phyloP scores from a whole-genome alignment of 2,113 vertebrate species.

The Trichechus manatus region DNA sequence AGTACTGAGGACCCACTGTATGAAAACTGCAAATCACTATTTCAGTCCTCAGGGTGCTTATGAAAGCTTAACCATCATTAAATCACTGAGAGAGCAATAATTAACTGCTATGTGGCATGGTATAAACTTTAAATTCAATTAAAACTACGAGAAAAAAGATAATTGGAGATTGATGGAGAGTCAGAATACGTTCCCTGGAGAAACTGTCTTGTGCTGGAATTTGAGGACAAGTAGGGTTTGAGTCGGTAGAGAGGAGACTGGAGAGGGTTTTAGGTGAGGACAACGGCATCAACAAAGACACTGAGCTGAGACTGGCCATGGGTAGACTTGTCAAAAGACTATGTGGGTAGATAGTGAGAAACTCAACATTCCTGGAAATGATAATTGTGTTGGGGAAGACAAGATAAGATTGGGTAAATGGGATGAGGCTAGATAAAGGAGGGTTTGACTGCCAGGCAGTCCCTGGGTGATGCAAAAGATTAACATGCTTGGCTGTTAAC shows the following conservation, averaged over 20 bases:
- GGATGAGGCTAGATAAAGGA: not conserved
- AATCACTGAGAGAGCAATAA: not conserved
- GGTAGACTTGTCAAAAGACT: not conserved
- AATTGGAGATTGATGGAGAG: not conserved
- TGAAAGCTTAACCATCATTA: not conserved
- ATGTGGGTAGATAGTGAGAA: not conserved
- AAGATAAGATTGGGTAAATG: not conserved
- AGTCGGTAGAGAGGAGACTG: not conserved
- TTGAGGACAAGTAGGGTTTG: constrained; percentile 20
- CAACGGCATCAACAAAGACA: not conserved
- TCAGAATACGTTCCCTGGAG: not conserved
- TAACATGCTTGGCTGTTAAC: not conserved
- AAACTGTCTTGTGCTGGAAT: constrained; percentile 1
- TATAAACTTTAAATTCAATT: not conserved
- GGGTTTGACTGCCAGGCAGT: not conserved
- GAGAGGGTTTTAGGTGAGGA: not conserved
- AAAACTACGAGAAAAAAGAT: constrained; percentile 17
- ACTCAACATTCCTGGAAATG: not conserved
- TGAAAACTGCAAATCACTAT: not conserved
- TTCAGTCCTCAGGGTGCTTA: not conserved
- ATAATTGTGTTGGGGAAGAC: not conserved
- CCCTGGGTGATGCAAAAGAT: not conserved
- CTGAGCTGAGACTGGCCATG: not conserved
- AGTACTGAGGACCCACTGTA: not conserved
- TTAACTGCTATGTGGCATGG: not conserved